Evolutionary conservation across 2,888 invertebrate genomes (phyloP), one percentile per base, ranked within the genome.

Genomic region (Lymantria monacha): DNA sequence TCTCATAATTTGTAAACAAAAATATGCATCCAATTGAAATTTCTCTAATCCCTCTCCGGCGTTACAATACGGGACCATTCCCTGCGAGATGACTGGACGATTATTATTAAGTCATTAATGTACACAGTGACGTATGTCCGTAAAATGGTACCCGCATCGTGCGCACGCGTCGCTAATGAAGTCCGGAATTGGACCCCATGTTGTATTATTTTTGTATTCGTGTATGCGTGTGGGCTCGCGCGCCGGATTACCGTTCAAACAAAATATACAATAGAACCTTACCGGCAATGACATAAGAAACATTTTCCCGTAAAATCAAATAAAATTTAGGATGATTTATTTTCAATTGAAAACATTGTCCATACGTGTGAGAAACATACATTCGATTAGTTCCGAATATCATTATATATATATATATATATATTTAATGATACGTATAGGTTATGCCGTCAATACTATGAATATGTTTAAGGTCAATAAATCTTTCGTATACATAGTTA

Each of bases 101-200:
- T 81, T 76, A 74, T 81, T 84, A 85, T 86, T 81, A 85, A 83
- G 84, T 82, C 79, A 85, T 87, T 85, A 70, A 66, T 70, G 57
- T 59, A 70, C 62, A 68, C 51, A 71, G 62, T 66, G 67, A 71
- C 67, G 61, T 67, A 66, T 70, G 67, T 66, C 62, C 49, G 56
- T 71, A 62, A 69, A 74, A 70, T 66, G 60, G 62, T 56, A 64
- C 81, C 81, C 81, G 81, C 81, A 81, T 81, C 51, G 37, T 57
- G 69, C 67, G 69, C 81, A 78, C 77, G 79, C 79, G 79, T 58
- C 71, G 46, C 59, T 69, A 69, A 72, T 70, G 74, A 73, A 72
- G 62, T 66, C 62, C 61, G 63, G 60, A 63, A 66, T 68, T 67
- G 66, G 74, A 71, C 72, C 79, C 78, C 65, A 54, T 52, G 52